Conservation (phyloP, 2,113 vertebrate genomes). For the Gyps fulvus region DNA sequence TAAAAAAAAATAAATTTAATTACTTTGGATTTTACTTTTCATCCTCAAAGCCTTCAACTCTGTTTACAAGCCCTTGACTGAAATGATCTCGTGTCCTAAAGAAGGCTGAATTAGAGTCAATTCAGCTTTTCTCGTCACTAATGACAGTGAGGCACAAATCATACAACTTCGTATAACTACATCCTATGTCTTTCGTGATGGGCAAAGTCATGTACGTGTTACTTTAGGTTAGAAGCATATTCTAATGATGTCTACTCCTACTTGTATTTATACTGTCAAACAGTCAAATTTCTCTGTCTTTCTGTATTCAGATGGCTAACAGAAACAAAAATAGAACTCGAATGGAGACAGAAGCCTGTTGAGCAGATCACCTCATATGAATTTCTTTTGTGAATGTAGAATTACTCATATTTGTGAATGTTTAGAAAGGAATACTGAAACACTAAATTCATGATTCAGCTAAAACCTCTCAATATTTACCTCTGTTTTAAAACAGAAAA, state of each 20-base stretch:
- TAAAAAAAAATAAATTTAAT: neutral
- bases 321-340: neutral
- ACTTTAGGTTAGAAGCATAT: neutral
- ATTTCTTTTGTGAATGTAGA: neutral
- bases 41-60: neutral
- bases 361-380: neutral
- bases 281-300: neutral
- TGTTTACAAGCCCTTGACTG: neutral
- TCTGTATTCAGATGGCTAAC: neutral
- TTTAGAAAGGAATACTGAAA: neutral
- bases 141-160: neutral
- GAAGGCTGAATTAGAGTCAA: neutral
- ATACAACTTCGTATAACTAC: neutral
- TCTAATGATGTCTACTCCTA: neutral
- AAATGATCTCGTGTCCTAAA: neutral
- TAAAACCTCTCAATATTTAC: neutral
- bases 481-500: neutral
- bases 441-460: neutral
- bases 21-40: neutral
- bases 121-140: neutral
- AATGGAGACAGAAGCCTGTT: neutral
- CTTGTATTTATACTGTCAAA: neutral
- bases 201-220: neutral
- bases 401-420: neutral
- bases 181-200: neutral